These are phyloP conservation scores for Epicampocera succincta DNA, from an alignment of 2,888 invertebrate species.

Conservation along the genomic window DNA sequence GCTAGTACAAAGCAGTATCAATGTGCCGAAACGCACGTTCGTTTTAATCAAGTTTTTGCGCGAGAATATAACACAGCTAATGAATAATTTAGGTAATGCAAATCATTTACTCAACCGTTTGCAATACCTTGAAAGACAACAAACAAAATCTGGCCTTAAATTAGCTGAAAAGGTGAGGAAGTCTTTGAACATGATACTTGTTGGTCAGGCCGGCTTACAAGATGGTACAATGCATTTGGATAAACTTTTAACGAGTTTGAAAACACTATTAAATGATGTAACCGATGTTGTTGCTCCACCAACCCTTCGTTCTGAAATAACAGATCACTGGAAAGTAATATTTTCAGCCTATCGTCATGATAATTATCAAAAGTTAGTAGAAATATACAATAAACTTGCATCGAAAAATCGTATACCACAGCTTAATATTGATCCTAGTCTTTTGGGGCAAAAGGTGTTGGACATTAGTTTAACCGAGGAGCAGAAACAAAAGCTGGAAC, in stretches of 20 bases:
- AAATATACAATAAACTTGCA: conserved; percentile 74
- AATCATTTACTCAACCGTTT: conserved; percentile 82
- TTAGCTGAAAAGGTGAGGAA: conserved; percentile 82
- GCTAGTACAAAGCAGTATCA: conserved; percentile 72
- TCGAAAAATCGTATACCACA: conserved; percentile 75
- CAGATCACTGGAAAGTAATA: conserved; percentile 83
- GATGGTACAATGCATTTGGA: conserved; percentile 83
- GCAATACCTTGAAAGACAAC: conserved; percentile 81
- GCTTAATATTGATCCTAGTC: conserved; percentile 74
- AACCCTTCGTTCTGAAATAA: conserved; percentile 82
- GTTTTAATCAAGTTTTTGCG: conserved; percentile 78
- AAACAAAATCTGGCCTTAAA: conserved; percentile 81
- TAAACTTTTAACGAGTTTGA: conserved; percentile 80
- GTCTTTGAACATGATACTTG: conserved; percentile 84
- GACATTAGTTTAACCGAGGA: conserved; percentile 68
- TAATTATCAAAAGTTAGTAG: conserved; percentile 77
- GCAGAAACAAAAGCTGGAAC: conserved; percentile 72
- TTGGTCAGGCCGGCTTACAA: conserved; percentile 84
- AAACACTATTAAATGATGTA: conserved; percentile 72
- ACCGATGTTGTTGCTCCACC: conserved; percentile 79
- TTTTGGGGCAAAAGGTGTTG: conserved; percentile 74
- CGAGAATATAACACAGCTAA: conserved; percentile 75
- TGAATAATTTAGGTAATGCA: conserved; percentile 83
- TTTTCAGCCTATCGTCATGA: conserved; percentile 82
- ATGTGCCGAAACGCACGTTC: conserved; percentile 77